Evolutionary conservation across 2,888 invertebrate species (phyloP).

Genomic region (Stenodema calcarata): DNA sequence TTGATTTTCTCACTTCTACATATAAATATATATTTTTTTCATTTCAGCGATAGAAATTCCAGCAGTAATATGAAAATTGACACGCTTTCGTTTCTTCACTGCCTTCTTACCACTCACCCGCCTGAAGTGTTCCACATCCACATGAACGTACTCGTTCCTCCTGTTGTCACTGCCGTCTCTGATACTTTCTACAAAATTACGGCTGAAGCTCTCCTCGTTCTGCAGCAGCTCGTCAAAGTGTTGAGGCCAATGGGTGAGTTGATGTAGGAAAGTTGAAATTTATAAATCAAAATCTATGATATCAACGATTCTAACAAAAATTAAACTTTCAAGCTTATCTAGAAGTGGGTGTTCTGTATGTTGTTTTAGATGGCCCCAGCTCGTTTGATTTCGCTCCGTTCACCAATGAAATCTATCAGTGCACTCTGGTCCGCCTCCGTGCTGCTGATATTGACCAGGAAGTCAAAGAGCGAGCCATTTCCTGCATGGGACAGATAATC

Average conservation of each 20-base stretch:
- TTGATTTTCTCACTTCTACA: too few species aligned
- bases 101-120: constrained; percentile 79
- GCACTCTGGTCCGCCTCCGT: constrained; percentile 83
- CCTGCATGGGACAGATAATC: constrained; percentile 94
- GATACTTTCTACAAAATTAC: constrained; percentile 99
- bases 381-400: constrained; percentile 79
- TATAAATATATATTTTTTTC: too few species aligned
- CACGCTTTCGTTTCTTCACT: constrained; percentile 89
- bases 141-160: constrained; percentile 78
- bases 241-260: constrained; percentile 80
- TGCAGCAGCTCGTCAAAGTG: constrained; percentile 93
- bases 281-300: neutral
- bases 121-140: constrained; percentile 81
- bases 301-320: too few species aligned
- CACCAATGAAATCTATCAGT: constrained; percentile 80
- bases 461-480: constrained; percentile 97
- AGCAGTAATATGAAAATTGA: constrained; percentile 99
- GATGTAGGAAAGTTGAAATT: neutral
- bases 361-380: constrained; percentile 62
- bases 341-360: too few species aligned
- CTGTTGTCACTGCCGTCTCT: constrained; percentile 86
- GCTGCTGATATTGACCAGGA: constrained; percentile 99
- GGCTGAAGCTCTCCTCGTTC: constrained; percentile 90
- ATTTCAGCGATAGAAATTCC: constrained; percentile 81
- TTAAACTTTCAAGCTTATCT: too few species aligned